These are phyloP conservation scores for Ptilodon capucinus DNA, from an alignment of 2,888 invertebrate genomes.

Conservation along the genomic window DNA sequence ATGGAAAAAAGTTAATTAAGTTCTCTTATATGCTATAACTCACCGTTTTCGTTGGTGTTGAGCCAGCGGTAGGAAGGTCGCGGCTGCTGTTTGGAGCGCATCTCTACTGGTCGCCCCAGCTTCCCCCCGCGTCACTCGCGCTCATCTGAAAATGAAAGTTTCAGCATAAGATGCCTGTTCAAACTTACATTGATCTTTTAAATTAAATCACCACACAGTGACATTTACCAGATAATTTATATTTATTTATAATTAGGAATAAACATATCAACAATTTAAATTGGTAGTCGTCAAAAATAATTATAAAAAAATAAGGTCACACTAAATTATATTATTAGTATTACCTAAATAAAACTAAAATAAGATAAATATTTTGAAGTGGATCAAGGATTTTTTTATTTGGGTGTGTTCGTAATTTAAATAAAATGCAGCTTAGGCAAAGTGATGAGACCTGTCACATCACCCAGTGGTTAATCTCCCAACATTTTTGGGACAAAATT, in stretches of 20 bases:
- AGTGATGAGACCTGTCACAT: slow-evolving; percentile 11
- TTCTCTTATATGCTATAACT: slow-evolving; percentile 36
- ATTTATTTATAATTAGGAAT: too few species aligned
- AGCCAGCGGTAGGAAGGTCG: slow-evolving; percentile 87
- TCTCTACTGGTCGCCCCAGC: slow-evolving; percentile 71
- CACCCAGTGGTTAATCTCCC: slow-evolving; percentile 21
- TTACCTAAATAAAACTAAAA: neutral
- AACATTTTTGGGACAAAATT: slow-evolving; percentile 24
- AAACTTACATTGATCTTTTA: too few species aligned
- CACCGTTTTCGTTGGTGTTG: slow-evolving; percentile 85
- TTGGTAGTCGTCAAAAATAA: too few species aligned
- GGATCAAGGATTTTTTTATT: neutral
- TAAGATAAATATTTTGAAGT: too few species aligned
- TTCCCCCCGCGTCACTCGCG: slow-evolving; percentile 47
- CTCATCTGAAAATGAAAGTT: slow-evolving; percentile 55
- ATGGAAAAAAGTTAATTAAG: too few species aligned
- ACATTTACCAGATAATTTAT: too few species aligned
- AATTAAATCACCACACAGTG: too few species aligned
- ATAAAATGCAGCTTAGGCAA: slow-evolving; percentile 6
- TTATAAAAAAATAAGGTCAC: neutral
- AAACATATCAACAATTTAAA: too few species aligned
- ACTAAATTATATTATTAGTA: neutral
- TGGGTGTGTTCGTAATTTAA: neutral
- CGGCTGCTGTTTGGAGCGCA: slow-evolving; percentile 88
- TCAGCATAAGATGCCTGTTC: neutral